These are phyloP conservation scores for Tapera naevia DNA, from an alignment of 2,797 vertebrate genomes.

Conservation along the genomic window DNA sequence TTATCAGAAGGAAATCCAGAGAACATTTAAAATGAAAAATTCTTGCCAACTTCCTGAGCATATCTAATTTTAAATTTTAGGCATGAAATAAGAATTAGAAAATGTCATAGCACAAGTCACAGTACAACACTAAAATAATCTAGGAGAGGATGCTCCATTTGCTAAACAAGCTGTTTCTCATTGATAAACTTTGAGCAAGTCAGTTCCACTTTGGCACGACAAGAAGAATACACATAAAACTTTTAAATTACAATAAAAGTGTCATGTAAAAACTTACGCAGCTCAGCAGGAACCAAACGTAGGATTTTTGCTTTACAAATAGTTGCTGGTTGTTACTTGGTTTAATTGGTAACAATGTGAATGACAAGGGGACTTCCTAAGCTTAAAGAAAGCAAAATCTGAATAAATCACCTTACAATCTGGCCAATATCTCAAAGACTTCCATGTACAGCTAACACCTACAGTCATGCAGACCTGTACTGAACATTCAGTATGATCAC, in stretches of 20 bases:
- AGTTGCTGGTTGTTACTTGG: not conserved
- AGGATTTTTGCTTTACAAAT: not conserved
- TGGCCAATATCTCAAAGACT: not conserved
- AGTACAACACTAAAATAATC: conserved; percentile 63
- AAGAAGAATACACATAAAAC: conserved; percentile 40
- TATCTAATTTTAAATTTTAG: conserved; percentile 73
- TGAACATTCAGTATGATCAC: not conserved
- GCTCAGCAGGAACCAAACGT: not conserved
- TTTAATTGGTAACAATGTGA: not conserved
- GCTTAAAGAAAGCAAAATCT: not conserved
- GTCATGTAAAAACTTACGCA: not conserved
- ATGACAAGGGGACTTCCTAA: not conserved
- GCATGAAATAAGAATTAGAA: conserved; percentile 66
- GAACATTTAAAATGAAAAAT: conserved; percentile 47
- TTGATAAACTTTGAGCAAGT: conserved; percentile 63
- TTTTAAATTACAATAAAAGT: conserved; percentile 15
- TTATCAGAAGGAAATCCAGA: conserved; percentile 68
- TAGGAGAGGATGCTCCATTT: conserved; percentile 60
- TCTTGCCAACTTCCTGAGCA: conserved; percentile 40
- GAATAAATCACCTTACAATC: not conserved
- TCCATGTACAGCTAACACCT: not conserved
- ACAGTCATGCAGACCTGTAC: accelerated
- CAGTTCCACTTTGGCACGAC: not conserved
- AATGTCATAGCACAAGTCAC: conserved; percentile 38
- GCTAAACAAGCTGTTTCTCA: conserved; percentile 69